Evolutionary conservation across 1,140 invertebrate genomes (phyloP).

Genomic region (Polypedilum vanderplanki): DNA sequence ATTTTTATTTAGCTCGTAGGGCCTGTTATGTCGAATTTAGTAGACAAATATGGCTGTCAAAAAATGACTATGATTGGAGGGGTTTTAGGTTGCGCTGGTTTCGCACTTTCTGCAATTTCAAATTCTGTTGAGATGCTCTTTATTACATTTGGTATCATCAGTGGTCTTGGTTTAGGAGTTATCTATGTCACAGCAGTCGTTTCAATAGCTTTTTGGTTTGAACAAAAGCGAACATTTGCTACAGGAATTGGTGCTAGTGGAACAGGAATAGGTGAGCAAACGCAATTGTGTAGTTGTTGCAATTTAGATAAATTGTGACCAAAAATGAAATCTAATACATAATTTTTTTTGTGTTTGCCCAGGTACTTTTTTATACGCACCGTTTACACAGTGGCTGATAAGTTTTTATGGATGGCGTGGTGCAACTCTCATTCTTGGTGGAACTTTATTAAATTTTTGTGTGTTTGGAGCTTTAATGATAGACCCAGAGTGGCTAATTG

Average conservation of each 20-base stretch:
- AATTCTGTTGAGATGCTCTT: slow-evolving; percentile 69
- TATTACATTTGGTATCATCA: slow-evolving; percentile 78
- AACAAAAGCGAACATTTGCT: slow-evolving; percentile 83
- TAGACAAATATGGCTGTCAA: slow-evolving; percentile 81
- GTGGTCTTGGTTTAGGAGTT: slow-evolving; percentile 76
- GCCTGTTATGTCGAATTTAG: slow-evolving; percentile 76
- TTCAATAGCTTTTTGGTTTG: slow-evolving; percentile 93
- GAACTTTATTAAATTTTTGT: slow-evolving; percentile 78
- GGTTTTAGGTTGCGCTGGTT: slow-evolving; percentile 67
- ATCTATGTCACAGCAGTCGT: slow-evolving; percentile 88
- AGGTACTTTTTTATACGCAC: slow-evolving; percentile 79
- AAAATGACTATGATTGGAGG: slow-evolving; percentile 75
- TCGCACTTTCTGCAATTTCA: slow-evolving; percentile 68
- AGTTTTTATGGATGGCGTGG: slow-evolving; percentile 78
- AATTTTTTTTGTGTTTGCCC: no score
- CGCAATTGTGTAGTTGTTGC: no score
- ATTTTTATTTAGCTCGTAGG: no score
- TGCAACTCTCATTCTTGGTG: slow-evolving; percentile 72
- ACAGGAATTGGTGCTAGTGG: slow-evolving; percentile 84
- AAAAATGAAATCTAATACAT: no score
- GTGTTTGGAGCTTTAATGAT: slow-evolving; percentile 83
- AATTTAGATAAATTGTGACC: no score
- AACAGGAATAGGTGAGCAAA: slow-evolving; percentile 69
- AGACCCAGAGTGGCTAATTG: slow-evolving; percentile 70
- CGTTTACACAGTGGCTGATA: slow-evolving; percentile 67